Conservation (phyloP, 2,113 vertebrate species). For the Neolamprologus variostigma region DNA sequence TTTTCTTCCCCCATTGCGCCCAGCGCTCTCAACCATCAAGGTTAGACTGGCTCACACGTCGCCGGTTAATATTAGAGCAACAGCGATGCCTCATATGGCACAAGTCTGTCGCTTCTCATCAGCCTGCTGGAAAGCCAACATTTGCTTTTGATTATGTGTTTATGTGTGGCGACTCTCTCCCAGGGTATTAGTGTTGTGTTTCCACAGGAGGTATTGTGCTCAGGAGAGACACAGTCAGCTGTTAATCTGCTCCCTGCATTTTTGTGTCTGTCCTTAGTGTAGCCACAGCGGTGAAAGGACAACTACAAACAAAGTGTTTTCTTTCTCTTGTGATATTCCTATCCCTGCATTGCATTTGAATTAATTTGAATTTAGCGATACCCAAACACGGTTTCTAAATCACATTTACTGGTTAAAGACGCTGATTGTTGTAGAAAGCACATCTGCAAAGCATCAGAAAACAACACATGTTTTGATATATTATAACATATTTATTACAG, state of each 20-base stretch:
- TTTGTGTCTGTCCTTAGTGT: not conserved
- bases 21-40: constrained; percentile 51
- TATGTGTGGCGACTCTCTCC: not conserved
- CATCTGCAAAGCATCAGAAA: not conserved
- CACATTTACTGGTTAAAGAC: not conserved
- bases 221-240: not conserved
- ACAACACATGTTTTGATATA: not conserved
- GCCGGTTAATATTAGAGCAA: constrained; percentile 37
- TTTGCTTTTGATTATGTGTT: not conserved
- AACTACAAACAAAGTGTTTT: not conserved
- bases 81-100: not conserved
- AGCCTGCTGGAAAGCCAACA: not conserved
- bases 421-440: not conserved
- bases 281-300: not conserved
- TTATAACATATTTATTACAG: not conserved
- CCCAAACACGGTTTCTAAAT: not conserved
- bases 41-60: constrained; percentile 55
- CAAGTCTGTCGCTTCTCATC: not conserved
- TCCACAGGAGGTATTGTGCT: constrained; percentile 36
- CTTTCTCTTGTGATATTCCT: not conserved
- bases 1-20: constrained; percentile 36
- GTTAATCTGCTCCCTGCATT: not conserved
- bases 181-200: constrained; percentile 19
- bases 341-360: not conserved
- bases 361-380: not conserved